Evolutionary conservation across 1,140 invertebrate genomes (phyloP).

Genomic region (Drosophila ohnishii): DNA sequence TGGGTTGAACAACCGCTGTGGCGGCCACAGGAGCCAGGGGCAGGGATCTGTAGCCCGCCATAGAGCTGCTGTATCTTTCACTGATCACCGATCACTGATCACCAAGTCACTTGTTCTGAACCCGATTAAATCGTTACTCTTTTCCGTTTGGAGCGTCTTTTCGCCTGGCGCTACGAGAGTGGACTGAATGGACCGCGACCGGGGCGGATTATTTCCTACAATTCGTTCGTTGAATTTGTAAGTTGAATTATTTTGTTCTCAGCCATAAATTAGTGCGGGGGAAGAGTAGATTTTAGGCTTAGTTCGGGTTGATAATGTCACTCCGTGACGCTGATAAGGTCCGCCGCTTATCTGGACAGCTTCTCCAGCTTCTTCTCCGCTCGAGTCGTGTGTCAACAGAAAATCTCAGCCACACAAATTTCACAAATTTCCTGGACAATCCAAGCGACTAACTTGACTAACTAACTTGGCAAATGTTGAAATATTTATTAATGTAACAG

Average conservation of each 20-base stretch:
- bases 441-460: not conserved
- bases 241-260: constrained; percentile 66
- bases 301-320: constrained; percentile 75
- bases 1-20: constrained; percentile 57
- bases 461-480: constrained; percentile 35
- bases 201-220: constrained; percentile 59
- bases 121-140: constrained; percentile 9
- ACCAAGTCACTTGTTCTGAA: constrained; percentile 19
- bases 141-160: constrained; percentile 48
- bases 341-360: constrained; percentile 47
- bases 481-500: constrained; percentile 32
- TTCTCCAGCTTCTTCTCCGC: constrained; percentile 37
- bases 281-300: constrained; percentile 68
- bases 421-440: constrained; percentile 27
- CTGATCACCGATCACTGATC: constrained; percentile 9
- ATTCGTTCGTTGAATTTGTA: constrained; percentile 52
- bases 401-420: constrained; percentile 28
- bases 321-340: constrained; percentile 62
- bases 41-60: constrained; percentile 78
- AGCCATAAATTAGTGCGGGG: constrained; percentile 56
- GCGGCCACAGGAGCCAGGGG: constrained; percentile 72
- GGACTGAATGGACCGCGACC: constrained; percentile 46
- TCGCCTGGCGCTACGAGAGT: constrained; percentile 47
- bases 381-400: constrained; percentile 59
- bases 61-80: constrained; percentile 14